Evolutionary conservation across 2,797 vertebrate species (phyloP).

Genomic region (Peromyscus attwateri): DNA sequence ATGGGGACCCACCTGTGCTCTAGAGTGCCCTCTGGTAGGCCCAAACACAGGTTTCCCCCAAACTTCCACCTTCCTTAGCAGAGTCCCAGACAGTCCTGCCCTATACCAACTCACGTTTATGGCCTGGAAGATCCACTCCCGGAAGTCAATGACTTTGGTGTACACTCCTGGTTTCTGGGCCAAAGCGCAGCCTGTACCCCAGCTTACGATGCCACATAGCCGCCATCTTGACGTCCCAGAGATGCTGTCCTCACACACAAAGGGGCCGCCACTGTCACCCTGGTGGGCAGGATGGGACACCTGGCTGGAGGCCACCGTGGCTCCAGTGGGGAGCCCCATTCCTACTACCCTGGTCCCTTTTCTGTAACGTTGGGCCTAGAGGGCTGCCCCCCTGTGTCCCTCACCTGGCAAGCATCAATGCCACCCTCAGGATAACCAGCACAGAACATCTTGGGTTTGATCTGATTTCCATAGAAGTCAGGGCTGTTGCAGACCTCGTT

Average conservation of each 20-base stretch:
- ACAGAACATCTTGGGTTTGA: constrained; percentile 96
- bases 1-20: neutral
- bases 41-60: neutral
- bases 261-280: constrained; percentile 96
- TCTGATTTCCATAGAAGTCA: constrained; percentile 95
- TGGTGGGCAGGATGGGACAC: constrained; percentile 75
- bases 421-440: constrained; percentile 95
- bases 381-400: neutral
- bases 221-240: constrained; percentile 93
- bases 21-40: neutral
- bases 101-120: constrained; percentile 90
- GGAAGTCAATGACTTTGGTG: constrained; percentile 93
- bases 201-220: constrained; percentile 94
- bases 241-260: constrained; percentile 92
- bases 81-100: neutral
- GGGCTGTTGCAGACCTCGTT: constrained; percentile 92
- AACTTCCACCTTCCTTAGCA: neutral
- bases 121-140: constrained; percentile 94
- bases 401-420: constrained; percentile 95
- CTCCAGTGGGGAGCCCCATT: neutral
- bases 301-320: neutral
- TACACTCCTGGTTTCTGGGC: constrained; percentile 95
- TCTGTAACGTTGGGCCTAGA: too few relatives aligned
- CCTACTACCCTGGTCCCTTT: neutral
- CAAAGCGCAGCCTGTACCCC: constrained; percentile 95